Evolutionary conservation across 2,113 vertebrate genomes (phyloP).

Genomic region (Desmodus rotundus): DNA sequence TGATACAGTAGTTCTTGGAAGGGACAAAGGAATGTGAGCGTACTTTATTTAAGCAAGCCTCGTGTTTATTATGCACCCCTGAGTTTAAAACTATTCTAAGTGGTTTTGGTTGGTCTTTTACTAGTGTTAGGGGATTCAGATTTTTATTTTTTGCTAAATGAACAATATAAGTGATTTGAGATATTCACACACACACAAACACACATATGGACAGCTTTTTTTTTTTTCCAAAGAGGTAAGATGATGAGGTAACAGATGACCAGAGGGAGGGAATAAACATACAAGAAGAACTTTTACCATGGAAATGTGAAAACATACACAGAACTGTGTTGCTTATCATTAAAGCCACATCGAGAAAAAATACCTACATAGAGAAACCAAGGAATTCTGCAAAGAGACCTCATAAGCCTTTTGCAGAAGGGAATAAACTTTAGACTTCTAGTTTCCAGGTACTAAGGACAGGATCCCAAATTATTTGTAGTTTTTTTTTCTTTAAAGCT

Average conservation of each 20-base stretch:
- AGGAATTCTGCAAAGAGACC: neutral
- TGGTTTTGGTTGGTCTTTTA: neutral
- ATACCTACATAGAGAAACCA: neutral
- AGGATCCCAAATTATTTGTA: constrained; percentile 1
- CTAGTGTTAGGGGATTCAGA: neutral
- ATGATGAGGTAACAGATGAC: neutral
- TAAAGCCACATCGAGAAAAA: neutral
- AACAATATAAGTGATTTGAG: neutral
- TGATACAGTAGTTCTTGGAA: constrained; percentile 3
- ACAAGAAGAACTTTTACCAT: neutral
- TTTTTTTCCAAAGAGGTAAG: neutral
- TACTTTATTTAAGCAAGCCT: neutral
- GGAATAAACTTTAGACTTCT: constrained; percentile 5
- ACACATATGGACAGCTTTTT: neutral
- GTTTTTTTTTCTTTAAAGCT: neutral
- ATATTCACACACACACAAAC: neutral
- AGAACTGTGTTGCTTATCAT: neutral
- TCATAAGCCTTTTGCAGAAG: neutral
- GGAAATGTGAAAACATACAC: neutral
- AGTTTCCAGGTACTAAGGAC: neutral
- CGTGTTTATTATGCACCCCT: neutral
- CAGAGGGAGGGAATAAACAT: neutral
- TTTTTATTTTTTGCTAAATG: neutral
- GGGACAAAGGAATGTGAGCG: neutral
- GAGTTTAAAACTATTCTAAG: neutral